Evolutionary conservation across 2,797 vertebrate species (phyloP).

Genomic region (Melopsittacus undulatus): DNA sequence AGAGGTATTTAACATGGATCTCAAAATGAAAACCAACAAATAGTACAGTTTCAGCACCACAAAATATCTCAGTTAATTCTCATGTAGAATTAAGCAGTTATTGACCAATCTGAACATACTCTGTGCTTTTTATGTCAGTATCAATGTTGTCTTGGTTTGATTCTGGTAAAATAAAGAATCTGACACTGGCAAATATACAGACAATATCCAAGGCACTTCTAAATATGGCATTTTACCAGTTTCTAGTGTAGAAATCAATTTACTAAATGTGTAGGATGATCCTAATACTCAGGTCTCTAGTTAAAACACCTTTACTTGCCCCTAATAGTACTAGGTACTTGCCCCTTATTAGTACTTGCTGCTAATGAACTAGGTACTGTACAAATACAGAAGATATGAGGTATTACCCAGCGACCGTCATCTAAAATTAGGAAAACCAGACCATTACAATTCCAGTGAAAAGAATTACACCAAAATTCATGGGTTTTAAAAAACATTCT

Average conservation of each 20-base stretch:
- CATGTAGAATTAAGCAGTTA: background rate
- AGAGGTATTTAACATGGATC: accelerated
- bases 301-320: background rate
- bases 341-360: too few relatives aligned
- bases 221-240: background rate
- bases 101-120: background rate
- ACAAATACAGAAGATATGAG: background rate
- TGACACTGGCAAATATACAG: background rate
- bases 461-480: background rate
- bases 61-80: background rate
- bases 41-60: background rate
- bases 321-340: background rate
- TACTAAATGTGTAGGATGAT: background rate
- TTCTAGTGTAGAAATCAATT: background rate
- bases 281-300: background rate
- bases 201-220: background rate
- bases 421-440: background rate
- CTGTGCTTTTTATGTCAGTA: background rate
- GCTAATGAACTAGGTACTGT: background rate
- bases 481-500: background rate
- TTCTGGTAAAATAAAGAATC: background rate
- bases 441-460: background rate
- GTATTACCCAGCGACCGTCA: background rate
- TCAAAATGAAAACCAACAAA: background rate
- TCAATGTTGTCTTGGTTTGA: background rate